A percentile compares a stretch with the other conserved stretches of the same genome.
Conservation (phyloP, 2,888 invertebrate genomes). For the Andricus quercusramuli region DNA sequence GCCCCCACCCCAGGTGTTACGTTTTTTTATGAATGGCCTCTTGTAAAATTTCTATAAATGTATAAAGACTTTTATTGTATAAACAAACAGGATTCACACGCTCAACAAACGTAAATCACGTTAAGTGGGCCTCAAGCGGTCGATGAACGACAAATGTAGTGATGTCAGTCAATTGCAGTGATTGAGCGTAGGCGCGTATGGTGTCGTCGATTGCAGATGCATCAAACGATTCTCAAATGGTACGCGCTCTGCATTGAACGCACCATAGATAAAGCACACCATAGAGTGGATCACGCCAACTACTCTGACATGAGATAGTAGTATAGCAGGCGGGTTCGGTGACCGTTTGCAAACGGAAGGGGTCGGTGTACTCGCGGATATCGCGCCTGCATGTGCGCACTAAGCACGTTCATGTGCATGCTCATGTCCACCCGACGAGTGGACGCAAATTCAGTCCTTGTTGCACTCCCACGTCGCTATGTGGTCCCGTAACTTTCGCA, state of each 20-base stretch:
- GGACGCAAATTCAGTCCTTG: constrained; percentile 69
- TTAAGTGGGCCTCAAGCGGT: constrained; percentile 5
- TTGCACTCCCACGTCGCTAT: constrained; percentile 77
- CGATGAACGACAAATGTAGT: constrained; percentile 42
- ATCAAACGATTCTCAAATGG: constrained; percentile 47
- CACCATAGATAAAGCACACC: constrained; percentile 50
- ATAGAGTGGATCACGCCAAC: constrained; percentile 51
- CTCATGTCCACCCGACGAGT: constrained; percentile 57
- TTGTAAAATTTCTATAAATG: background rate
- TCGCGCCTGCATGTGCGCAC: constrained; percentile 59
- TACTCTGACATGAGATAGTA: constrained; percentile 43
- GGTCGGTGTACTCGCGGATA: constrained; percentile 74
- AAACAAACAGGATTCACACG: background rate
- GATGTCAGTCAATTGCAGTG: constrained; percentile 46
- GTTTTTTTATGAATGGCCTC: too few species aligned
- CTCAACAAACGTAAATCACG: background rate
- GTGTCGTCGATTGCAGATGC: constrained; percentile 51
- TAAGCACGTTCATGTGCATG: constrained; percentile 63
- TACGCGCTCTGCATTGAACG: constrained; percentile 54
- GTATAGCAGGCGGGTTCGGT: constrained; percentile 68
- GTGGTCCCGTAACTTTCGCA: constrained; percentile 78
- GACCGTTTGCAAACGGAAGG: constrained; percentile 74
- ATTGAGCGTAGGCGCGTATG: constrained; percentile 46
- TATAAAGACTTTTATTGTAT: background rate
- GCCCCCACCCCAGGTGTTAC: too few species aligned